Conservation (phyloP, 1,140 invertebrate genomes). For the Nautilus pompilius region DNA sequence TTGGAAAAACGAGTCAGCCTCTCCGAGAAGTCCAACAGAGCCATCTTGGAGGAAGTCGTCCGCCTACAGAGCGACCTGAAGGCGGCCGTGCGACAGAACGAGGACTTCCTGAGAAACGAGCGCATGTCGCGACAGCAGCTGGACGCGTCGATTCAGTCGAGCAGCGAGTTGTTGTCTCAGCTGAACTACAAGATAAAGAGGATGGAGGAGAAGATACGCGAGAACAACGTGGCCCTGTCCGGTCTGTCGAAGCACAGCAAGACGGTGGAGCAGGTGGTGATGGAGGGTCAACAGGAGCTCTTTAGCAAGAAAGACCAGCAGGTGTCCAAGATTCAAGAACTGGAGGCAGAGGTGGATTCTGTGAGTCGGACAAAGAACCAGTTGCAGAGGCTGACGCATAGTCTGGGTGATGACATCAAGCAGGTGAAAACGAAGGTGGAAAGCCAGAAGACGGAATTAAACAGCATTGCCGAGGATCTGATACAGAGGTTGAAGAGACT, state of each 20-base stretch:
- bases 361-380: conserved; percentile 33
- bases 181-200: conserved; percentile 43
- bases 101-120: conserved; percentile 47
- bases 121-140: conserved; percentile 38
- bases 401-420: conserved; percentile 44
- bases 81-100: conserved; percentile 35
- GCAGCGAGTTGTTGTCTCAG: conserved; percentile 46
- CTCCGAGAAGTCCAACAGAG: conserved; percentile 52
- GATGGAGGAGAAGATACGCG: conserved; percentile 46
- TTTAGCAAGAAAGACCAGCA: conserved; percentile 43
- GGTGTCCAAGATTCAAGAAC: conserved; percentile 34
- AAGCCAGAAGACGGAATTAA: conserved; percentile 35
- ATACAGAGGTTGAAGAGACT: conserved; percentile 39
- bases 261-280: conserved; percentile 49
- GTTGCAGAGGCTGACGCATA: conserved; percentile 38
- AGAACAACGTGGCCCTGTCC: conserved; percentile 45
- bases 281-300: conserved; percentile 49
- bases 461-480: conserved; percentile 34
- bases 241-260: conserved; percentile 48
- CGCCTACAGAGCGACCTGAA: conserved; percentile 52
- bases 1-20: conserved; percentile 47
- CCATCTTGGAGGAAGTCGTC: conserved; percentile 53
- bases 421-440: conserved; percentile 40
- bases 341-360: conserved; percentile 36
- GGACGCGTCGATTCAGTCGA: conserved; percentile 41